These are phyloP conservation scores for Idaea dimidiata DNA, from an alignment of 2,888 invertebrate species.

Conservation along the genomic window DNA sequence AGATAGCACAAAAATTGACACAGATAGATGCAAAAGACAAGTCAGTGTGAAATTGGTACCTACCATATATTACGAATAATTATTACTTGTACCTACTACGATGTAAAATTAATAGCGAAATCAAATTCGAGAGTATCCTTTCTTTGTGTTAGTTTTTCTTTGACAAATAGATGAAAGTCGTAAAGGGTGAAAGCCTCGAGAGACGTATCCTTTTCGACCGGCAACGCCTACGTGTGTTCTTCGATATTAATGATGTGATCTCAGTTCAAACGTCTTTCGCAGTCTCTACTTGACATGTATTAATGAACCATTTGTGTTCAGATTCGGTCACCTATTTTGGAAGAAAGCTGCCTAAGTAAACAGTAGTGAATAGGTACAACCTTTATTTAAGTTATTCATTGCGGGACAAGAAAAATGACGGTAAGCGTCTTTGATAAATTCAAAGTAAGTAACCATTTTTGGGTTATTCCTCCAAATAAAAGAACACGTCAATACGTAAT, in stretches of 20 bases:
- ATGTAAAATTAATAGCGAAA: constrained; percentile 18
- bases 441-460: constrained; percentile 3
- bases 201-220: constrained; percentile 65
- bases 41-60: not conserved
- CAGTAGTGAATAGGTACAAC: constrained; percentile 25
- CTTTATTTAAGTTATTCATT: constrained; percentile 15
- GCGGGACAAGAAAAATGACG: constrained; percentile 1
- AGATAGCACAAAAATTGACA: not conserved
- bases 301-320: constrained; percentile 73
- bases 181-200: constrained; percentile 76
- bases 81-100: not conserved
- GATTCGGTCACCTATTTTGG: constrained; percentile 55
- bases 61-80: not conserved
- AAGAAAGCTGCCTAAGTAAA: constrained; percentile 34
- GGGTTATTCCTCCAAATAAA: not conserved
- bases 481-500: not conserved
- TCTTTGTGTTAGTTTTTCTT: constrained; percentile 48
- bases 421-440: constrained; percentile 1
- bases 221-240: constrained; percentile 69
- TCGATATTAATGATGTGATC: constrained; percentile 79
- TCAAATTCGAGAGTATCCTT: constrained; percentile 33
- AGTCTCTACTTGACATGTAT: constrained; percentile 69
- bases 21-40: not conserved
- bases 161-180: constrained; percentile 67
- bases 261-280: constrained; percentile 71